Conservation (phyloP, 1,140 invertebrate genomes). For the Ericerus pela region DNA sequence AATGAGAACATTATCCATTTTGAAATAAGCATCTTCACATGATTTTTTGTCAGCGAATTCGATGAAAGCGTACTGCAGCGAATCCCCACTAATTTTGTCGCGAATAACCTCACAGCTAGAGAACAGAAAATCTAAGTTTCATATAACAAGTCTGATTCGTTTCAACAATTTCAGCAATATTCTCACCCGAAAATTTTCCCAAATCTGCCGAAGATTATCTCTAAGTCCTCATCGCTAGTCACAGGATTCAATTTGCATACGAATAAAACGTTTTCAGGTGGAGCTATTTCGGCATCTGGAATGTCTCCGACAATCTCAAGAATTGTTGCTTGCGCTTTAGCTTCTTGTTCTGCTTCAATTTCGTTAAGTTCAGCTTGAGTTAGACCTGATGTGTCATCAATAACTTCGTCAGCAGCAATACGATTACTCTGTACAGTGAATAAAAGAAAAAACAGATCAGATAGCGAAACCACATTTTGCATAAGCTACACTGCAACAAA, state of each 20-base stretch:
- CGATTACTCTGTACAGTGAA: constrained; percentile 58
- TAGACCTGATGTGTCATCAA: constrained; percentile 81
- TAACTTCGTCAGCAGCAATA: constrained; percentile 86
- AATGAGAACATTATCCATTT: constrained; percentile 99
- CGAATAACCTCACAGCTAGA: constrained; percentile 88
- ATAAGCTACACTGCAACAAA: background rate
- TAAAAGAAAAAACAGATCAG: constrained; percentile 24
- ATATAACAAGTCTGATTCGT: background rate
- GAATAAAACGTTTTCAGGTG: constrained; percentile 98
- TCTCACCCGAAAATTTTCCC: constrained; percentile 69
- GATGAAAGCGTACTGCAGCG: constrained; percentile 97
- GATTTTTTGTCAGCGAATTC: constrained; percentile 91
- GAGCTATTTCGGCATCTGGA: constrained; percentile 90
- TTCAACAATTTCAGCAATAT: background rate
- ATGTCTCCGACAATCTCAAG: constrained; percentile 97
- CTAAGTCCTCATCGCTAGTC: constrained; percentile 91
- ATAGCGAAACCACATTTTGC: background rate
- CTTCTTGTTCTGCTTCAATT: constrained; percentile 79
- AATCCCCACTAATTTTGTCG: constrained; percentile 84
- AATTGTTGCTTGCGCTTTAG: constrained; percentile 89
- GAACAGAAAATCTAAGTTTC: constrained; percentile 16
- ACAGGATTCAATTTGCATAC: constrained; percentile 99
- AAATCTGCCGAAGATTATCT: constrained; percentile 96
- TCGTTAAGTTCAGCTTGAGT: constrained; percentile 70
- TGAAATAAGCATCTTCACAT: constrained; percentile 97